Percentiles rank a stretch among this genome's conserved stretches.
Evolutionary conservation across 1,140 invertebrate genomes (phyloP).

Genomic region (Oppia nitens): DNA sequence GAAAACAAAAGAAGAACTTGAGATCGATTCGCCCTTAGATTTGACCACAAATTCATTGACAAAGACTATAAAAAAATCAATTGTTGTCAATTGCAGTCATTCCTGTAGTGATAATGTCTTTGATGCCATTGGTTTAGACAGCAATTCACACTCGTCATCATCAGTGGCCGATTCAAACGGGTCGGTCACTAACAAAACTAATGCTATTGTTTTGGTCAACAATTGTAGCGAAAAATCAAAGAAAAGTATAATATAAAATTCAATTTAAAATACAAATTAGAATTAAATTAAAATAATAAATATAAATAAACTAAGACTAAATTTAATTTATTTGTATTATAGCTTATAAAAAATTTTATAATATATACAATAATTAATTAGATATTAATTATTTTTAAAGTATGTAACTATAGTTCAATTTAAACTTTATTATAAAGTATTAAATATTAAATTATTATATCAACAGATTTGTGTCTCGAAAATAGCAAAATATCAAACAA

Average conservation of each 20-base stretch:
- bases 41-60: not conserved
- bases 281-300: no score
- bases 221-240: constrained; percentile 20
- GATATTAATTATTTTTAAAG: no score
- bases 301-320: no score
- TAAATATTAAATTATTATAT: not conserved
- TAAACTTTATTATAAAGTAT: no score
- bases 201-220: not conserved
- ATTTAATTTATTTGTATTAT: no score
- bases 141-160: no score
- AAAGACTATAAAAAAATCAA: not conserved
- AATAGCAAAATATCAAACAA: not conserved
- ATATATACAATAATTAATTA: no score
- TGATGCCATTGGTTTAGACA: not conserved
- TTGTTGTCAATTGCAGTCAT: not conserved
- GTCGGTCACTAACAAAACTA: not conserved
- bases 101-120: not conserved
- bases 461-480: not conserved
- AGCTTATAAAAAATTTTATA: no score
- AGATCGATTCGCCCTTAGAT: not conserved
- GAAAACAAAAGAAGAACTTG: not conserved
- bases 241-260: no score
- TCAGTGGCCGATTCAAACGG: not conserved
- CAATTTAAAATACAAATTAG: no score
- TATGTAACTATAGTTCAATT: no score